Evolutionary conservation across 1,140 invertebrate species (phyloP).

Genomic region (Copidosoma floridanum): DNA sequence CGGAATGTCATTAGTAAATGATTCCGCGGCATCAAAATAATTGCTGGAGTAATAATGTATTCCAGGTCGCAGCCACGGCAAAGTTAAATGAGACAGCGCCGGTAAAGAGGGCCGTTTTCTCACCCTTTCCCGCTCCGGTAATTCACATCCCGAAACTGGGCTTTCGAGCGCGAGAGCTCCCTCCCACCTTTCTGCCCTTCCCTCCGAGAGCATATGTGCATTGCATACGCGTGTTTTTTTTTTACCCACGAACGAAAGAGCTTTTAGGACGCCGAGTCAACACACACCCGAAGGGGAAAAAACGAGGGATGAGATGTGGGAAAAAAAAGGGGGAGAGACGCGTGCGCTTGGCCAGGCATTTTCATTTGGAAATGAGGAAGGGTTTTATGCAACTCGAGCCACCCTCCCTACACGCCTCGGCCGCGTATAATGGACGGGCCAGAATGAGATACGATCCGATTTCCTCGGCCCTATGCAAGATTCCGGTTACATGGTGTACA

Average conservation of each 20-base stretch:
- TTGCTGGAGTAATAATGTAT: no score
- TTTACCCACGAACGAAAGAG: neutral
- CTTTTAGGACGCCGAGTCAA: slow-evolving; percentile 1
- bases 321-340: neutral
- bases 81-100: no score
- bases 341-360: neutral
- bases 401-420: neutral
- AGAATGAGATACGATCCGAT: slow-evolving; percentile 1
- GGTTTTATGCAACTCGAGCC: no score
- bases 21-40: no score
- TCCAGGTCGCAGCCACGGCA: no score
- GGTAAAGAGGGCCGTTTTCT: neutral
- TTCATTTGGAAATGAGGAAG: neutral
- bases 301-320: neutral
- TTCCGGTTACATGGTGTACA: no score
- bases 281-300: no score
- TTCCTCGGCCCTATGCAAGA: no score
- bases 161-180: neutral
- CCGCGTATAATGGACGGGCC: neutral
- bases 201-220: no score
- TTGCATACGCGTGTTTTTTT: neutral
- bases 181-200: no score
- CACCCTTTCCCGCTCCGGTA: neutral
- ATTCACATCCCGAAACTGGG: neutral
- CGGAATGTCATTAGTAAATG: no score